phyloP scores from a whole-genome alignment of 2,888 invertebrate genomes.

The Teinopalpus imperialis region DNA sequence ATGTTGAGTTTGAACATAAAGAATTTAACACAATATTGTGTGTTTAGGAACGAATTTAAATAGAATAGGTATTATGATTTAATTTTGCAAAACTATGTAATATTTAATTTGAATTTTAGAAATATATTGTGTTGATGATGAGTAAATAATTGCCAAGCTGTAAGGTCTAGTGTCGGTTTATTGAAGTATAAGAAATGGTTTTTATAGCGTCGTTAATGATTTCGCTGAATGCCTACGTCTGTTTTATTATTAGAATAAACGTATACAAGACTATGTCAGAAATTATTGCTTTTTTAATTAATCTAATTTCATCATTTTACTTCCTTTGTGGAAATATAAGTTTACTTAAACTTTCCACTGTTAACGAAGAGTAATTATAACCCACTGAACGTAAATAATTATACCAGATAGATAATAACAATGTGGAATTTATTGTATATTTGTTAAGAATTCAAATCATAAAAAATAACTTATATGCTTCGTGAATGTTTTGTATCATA shows the following conservation, averaged over 20 bases:
- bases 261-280: conserved; percentile 4
- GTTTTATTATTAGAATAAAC: conserved; percentile 33
- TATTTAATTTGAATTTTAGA: too few relatives aligned
- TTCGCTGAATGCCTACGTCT: conserved; percentile 31
- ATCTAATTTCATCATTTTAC: conserved; percentile 5
- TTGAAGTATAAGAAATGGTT: conserved; percentile 32
- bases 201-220: conserved; percentile 29
- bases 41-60: neutral
- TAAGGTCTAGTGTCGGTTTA: conserved; percentile 20
- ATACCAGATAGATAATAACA: too few relatives aligned
- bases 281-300: conserved; percentile 16
- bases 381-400: too few relatives aligned
- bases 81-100: too few relatives aligned
- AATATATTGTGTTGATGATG: too few relatives aligned
- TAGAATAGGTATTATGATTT: neutral
- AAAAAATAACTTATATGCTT: too few relatives aligned
- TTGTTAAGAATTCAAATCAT: too few relatives aligned
- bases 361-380: too few relatives aligned
- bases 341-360: too few relatives aligned
- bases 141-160: too few relatives aligned
- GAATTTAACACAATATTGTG: neutral
- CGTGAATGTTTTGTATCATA: too few relatives aligned
- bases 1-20: neutral
- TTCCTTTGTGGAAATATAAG: conserved; percentile 20
- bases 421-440: too few relatives aligned